A percentile compares a stretch with the other conserved stretches of the same genome.
Conservation (phyloP, 2,113 vertebrate genomes). For the Probosciger aterrimus region DNA sequence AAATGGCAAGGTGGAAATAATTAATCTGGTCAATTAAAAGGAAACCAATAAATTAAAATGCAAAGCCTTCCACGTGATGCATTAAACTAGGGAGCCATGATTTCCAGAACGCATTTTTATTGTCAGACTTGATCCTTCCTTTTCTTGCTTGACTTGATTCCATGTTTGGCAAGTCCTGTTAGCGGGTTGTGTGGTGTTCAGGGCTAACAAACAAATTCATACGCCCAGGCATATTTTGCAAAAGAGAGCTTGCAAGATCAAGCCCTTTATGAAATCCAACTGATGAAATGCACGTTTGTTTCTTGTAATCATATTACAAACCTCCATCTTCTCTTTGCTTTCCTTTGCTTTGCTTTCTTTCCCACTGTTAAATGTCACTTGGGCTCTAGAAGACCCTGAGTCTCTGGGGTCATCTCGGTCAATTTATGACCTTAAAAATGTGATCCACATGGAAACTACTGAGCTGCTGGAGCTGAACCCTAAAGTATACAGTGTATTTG, state of each 20-base stretch:
- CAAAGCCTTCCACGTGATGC: constrained; percentile 43
- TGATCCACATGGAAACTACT: constrained; percentile 18
- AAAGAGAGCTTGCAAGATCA: background rate
- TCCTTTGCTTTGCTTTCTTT: background rate
- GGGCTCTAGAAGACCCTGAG: constrained; percentile 34
- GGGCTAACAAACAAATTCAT: background rate
- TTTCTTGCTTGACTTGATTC: background rate
- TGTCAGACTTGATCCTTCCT: constrained; percentile 1
- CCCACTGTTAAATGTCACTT: constrained; percentile 11
- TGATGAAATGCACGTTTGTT: background rate
- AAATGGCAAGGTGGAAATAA: constrained; percentile 80
- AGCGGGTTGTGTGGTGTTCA: rapidly evolving
- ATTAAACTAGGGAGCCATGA: constrained; percentile 37
- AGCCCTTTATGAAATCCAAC: background rate
- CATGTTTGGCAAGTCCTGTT: constrained; percentile 12
- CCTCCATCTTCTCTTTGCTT: background rate
- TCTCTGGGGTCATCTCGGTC: constrained; percentile 64
- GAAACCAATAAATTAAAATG: constrained; percentile 75
- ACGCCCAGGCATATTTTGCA: background rate
- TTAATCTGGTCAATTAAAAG: constrained; percentile 80
- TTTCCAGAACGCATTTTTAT: constrained; percentile 7
- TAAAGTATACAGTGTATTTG: constrained; percentile 60
- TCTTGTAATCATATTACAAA: background rate
- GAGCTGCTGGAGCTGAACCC: constrained; percentile 61
- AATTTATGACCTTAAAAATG: constrained; percentile 72